Evolutionary conservation across 2,888 invertebrate species (phyloP).

Genomic region (Dexiosoma caninum): DNA sequence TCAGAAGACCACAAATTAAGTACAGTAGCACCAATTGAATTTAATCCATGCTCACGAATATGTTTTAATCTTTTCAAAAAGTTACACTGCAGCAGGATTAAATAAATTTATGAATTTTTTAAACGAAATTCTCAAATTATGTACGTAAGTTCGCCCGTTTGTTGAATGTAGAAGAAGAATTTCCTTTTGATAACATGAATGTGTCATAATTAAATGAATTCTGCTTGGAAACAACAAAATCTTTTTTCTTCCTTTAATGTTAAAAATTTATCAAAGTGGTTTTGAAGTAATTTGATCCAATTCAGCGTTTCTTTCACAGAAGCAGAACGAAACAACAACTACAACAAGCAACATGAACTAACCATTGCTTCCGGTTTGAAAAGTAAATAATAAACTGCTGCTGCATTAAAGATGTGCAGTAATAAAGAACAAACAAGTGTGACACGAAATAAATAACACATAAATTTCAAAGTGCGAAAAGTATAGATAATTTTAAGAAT

Average conservation of each 20-base stretch:
- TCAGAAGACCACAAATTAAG: neutral
- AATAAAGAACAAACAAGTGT: neutral
- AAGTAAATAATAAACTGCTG: constrained; percentile 2
- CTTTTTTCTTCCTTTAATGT: neutral
- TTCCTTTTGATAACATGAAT: neutral
- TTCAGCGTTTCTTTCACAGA: neutral
- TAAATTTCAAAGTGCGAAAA: neutral
- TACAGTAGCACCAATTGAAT: no score
- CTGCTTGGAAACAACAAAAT: neutral
- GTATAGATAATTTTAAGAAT: neutral
- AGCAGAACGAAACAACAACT: neutral
- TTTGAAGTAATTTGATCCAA: constrained; percentile 45
- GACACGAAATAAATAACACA: neutral
- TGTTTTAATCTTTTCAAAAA: no score
- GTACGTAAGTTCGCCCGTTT: no score
- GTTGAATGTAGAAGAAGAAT: neutral
- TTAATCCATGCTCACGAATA: no score
- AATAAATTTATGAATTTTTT: no score
- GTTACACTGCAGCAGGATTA: no score
- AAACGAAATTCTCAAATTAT: no score
- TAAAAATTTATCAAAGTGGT: constrained; percentile 16
- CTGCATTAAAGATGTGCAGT: neutral
- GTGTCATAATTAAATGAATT: neutral
- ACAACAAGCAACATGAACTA: constrained; percentile 23
- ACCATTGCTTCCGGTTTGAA: constrained; percentile 50